Conservation (phyloP, 2,888 invertebrate genomes). For the Luperina nickerlii region DNA sequence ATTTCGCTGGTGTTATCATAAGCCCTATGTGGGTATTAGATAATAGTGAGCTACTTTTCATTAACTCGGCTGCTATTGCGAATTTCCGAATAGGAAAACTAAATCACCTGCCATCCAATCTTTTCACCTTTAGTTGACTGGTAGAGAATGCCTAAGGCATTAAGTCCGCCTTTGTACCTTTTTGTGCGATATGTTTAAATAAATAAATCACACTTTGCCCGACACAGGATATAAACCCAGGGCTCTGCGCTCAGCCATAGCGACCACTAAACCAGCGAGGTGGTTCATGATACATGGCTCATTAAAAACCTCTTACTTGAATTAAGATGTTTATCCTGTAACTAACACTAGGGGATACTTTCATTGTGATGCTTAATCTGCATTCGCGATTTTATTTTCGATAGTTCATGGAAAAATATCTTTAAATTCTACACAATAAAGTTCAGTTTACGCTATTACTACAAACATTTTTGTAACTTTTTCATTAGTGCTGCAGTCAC, state of each 20-base stretch:
- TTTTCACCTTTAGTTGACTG: too few species aligned
- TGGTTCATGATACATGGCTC: not conserved
- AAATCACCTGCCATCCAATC: not conserved
- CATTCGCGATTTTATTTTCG: too few species aligned
- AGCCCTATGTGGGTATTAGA: not conserved
- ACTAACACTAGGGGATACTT: not conserved
- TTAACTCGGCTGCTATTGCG: not conserved
- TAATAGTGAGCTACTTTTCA: not conserved
- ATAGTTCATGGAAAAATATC: too few species aligned
- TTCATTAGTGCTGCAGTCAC: too few species aligned
- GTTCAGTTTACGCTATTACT: too few species aligned
- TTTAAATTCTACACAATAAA: too few species aligned
- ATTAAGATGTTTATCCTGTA: too few species aligned
- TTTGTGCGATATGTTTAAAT: too few species aligned
- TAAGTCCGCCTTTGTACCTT: too few species aligned
- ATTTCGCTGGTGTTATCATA: not conserved
- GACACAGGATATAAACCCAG: not conserved
- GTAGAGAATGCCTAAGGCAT: too few species aligned
- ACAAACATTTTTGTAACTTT: too few species aligned
- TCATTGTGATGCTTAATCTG: not conserved
- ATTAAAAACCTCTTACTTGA: not conserved
- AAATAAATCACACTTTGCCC: too few species aligned
- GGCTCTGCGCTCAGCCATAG: not conserved
- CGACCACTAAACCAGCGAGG: not conserved
- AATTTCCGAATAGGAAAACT: not conserved